phyloP scores from a whole-genome alignment of 2,797 vertebrate genomes.

The Balearica regulorum region DNA sequence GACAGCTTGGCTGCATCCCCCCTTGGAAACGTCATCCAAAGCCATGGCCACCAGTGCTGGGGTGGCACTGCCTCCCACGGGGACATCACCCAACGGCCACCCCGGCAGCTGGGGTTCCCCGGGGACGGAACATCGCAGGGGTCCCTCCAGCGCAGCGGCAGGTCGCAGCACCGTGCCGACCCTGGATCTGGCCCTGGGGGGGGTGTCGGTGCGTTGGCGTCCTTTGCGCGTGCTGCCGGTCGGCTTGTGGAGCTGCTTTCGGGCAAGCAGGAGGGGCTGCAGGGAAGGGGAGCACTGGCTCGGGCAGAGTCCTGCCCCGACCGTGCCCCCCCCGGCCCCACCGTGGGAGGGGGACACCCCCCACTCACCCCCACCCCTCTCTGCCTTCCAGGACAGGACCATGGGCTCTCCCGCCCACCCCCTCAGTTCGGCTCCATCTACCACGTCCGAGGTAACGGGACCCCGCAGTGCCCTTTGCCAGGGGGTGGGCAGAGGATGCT shows the following conservation, averaged over 20 bases:
- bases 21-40: not conserved
- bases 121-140: not conserved
- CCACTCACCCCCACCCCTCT: not conserved
- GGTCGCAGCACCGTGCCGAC: accelerated
- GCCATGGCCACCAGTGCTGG: not conserved
- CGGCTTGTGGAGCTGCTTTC: not conserved
- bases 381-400: slow-evolving; percentile 17
- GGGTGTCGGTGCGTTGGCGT: accelerated
- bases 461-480: accelerated
- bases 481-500: not conserved
- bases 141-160: accelerated
- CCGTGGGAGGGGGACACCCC: too few relatives aligned
- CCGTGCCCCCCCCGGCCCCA: too few relatives aligned
- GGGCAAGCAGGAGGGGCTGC: not conserved
- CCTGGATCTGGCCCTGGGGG: not conserved
- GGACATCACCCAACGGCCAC: not conserved
- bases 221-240: not conserved
- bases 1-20: not conserved
- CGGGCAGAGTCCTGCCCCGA: not conserved
- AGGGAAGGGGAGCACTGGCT: not conserved
- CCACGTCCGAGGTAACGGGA: slow-evolving; percentile 51
- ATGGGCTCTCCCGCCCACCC: not conserved
- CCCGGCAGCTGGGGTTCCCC: not conserved
- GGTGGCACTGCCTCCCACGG: not conserved
- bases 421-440: slow-evolving; percentile 61